Conservation (phyloP, 1,140 invertebrate genomes). For the Maniola jurtina region DNA sequence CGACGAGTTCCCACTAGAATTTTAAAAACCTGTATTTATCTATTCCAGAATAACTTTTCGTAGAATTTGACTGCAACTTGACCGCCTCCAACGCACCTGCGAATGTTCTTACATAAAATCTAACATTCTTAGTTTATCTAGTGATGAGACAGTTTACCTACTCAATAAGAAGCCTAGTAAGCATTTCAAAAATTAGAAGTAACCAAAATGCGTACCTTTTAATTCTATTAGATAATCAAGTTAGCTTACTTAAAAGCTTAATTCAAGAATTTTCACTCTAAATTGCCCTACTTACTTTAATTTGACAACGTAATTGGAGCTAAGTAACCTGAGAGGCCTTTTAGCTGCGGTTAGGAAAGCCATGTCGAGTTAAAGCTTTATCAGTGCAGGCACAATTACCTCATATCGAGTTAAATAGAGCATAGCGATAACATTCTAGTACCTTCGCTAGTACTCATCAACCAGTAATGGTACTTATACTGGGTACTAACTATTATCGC, state of each 20-base stretch:
- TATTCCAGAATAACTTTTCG: too few relatives aligned
- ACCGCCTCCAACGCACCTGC: too few relatives aligned
- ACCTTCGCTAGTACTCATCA: not conserved
- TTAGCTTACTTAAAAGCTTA: not conserved
- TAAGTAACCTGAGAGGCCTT: not conserved
- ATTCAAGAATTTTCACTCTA: not conserved
- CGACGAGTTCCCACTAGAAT: too few relatives aligned
- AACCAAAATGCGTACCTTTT: too few relatives aligned
- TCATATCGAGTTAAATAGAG: constrained; percentile 19
- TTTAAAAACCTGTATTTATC: too few relatives aligned
- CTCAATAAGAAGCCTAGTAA: too few relatives aligned
- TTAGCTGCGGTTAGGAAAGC: constrained; percentile 1
- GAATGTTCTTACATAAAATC: too few relatives aligned
- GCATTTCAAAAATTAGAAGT: too few relatives aligned
- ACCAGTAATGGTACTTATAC: not conserved
- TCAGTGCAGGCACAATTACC: constrained; percentile 22
- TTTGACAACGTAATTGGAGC: constrained; percentile 7
- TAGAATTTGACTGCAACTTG: too few relatives aligned
- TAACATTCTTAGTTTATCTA: too few relatives aligned
- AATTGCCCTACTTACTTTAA: not conserved
- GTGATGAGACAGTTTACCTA: too few relatives aligned
- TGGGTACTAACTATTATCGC: not conserved
- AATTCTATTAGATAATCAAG: too few relatives aligned
- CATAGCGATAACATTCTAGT: constrained; percentile 10
- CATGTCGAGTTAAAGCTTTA: constrained; percentile 13